Conservation (phyloP, 92 coral and sea anemone species). For the Epizoanthus ramosus region DNA sequence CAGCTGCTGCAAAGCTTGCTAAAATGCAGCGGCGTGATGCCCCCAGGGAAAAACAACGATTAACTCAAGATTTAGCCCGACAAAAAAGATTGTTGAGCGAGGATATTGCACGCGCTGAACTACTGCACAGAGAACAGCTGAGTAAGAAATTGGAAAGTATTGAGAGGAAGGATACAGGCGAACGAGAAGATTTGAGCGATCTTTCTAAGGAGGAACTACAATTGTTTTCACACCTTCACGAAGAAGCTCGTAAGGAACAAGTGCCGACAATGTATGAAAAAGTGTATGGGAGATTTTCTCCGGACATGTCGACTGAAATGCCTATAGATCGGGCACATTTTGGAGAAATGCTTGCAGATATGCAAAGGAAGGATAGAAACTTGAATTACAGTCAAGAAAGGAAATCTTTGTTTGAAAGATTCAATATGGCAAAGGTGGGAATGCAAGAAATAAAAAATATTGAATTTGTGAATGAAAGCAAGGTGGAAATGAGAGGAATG, state of each 20-base stretch:
- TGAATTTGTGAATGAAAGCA: slow-evolving; percentile 86
- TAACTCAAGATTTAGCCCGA: slow-evolving; percentile 97
- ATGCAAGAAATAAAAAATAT: slow-evolving; percentile 71
- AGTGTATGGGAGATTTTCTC: slow-evolving; percentile 73
- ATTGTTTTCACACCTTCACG: slow-evolving; percentile 44
- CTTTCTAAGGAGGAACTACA: slow-evolving; percentile 35
- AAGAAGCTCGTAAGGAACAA: slow-evolving; percentile 46
- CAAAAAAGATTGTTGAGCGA: slow-evolving; percentile 91
- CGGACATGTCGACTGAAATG: slow-evolving; percentile 52
- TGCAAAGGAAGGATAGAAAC: slow-evolving; percentile 48
- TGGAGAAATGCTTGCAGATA: slow-evolving; percentile 43
- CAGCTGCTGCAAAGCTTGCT: slow-evolving; percentile 36
- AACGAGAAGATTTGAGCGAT: slow-evolving; percentile 41
- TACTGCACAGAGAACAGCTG: slow-evolving; percentile 79
- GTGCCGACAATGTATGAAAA: slow-evolving; percentile 76
- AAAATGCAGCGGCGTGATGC: slow-evolving; percentile 83
- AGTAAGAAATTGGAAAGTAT: slow-evolving; percentile 55
- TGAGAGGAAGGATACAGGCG: slow-evolving; percentile 53
- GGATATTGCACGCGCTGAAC: slow-evolving; percentile 95
- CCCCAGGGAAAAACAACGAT: slow-evolving; percentile 97
- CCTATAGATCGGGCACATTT: slow-evolving; percentile 28
- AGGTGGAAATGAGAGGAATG: slow-evolving; percentile 65
- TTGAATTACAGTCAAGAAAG: slow-evolving; percentile 48
- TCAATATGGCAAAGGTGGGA: slow-evolving; percentile 50
- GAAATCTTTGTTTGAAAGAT: slow-evolving; percentile 76